Evolutionary conservation across 2,888 invertebrate genomes (phyloP).

Genomic region (Biston betularia): DNA sequence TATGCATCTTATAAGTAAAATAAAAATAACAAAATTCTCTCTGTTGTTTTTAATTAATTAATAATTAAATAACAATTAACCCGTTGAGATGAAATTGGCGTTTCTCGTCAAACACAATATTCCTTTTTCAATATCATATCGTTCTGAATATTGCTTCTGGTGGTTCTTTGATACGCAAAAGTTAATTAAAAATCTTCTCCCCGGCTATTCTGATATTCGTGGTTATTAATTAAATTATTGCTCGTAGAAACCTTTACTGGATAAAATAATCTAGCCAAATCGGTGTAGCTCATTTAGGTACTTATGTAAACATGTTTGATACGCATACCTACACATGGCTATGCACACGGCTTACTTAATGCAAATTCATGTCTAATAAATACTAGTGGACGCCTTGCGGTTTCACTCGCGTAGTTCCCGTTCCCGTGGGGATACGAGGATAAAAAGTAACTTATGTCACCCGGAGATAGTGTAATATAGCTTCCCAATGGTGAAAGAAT

Average conservation of each 20-base stretch:
- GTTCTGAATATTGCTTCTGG: not conserved
- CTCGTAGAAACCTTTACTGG: not conserved
- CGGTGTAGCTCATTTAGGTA: not conserved
- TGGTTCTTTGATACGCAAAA: not conserved
- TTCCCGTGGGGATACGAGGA: too few relatives aligned
- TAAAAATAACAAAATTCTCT: too few relatives aligned
- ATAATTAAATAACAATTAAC: not conserved
- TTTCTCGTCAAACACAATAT: not conserved
- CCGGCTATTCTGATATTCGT: not conserved
- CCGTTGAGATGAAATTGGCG: not conserved
- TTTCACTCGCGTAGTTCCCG: too few relatives aligned
- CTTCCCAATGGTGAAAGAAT: too few relatives aligned
- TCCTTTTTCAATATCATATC: constrained; percentile 2
- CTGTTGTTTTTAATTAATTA: too few relatives aligned
- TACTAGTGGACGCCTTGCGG: too few relatives aligned
- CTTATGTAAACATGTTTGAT: not conserved
- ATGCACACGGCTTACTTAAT: too few relatives aligned
- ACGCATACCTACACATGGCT: too few relatives aligned
- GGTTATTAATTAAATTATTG: not conserved
- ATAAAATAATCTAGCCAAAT: not conserved
- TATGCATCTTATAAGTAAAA: too few relatives aligned
- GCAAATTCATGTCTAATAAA: too few relatives aligned
- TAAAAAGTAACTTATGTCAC: too few relatives aligned
- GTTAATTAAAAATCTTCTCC: constrained; percentile 5
- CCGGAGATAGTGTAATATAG: too few relatives aligned